These are phyloP conservation scores for Melikaiella ostensackeni DNA, from an alignment of 2,888 invertebrate species.

Conservation along the genomic window DNA sequence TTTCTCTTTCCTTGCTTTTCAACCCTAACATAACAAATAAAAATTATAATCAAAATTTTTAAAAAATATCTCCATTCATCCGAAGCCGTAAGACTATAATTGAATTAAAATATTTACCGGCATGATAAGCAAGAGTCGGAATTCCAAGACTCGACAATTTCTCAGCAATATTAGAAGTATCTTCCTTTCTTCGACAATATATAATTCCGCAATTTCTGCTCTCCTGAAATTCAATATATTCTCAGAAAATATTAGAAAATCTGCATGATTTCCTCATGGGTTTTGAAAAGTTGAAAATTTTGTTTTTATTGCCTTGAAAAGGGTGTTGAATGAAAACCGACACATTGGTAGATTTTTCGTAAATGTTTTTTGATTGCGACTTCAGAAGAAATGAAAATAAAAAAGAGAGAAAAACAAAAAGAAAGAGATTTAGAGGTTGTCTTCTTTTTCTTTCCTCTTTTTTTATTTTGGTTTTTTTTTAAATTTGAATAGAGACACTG, in stretches of 20 bases:
- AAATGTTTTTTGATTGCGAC: no score
- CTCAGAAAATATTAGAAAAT: background rate
- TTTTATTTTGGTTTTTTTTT: no score
- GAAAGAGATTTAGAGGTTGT: no score
- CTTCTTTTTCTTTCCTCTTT: no score
- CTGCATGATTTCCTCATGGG: no score
- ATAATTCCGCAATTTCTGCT: slow-evolving; percentile 89
- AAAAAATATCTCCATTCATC: background rate
- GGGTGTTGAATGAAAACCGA: no score
- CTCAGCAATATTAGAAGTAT: slow-evolving; percentile 90
- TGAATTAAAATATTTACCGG: slow-evolving; percentile 79
- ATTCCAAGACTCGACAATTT: slow-evolving; percentile 87
- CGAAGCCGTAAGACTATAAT: slow-evolving; percentile 24
- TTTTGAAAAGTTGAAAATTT: no score
- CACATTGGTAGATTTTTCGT: no score
- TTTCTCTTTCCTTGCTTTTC: slow-evolving; percentile 84
- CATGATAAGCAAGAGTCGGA: slow-evolving; percentile 92
- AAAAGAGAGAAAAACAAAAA: no score
- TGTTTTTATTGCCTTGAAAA: no score
- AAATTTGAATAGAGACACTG: no score
- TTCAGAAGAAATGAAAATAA: no score
- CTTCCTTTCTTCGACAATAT: slow-evolving; percentile 95
- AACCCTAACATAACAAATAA: slow-evolving; percentile 79
- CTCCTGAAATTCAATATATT: slow-evolving; percentile 65
- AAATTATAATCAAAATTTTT: background rate